Evolutionary conservation across 1,140 invertebrate genomes (phyloP), one percentile per base, ranked within the genome.

Genomic region (Drosophila quadrilineata): DNA sequence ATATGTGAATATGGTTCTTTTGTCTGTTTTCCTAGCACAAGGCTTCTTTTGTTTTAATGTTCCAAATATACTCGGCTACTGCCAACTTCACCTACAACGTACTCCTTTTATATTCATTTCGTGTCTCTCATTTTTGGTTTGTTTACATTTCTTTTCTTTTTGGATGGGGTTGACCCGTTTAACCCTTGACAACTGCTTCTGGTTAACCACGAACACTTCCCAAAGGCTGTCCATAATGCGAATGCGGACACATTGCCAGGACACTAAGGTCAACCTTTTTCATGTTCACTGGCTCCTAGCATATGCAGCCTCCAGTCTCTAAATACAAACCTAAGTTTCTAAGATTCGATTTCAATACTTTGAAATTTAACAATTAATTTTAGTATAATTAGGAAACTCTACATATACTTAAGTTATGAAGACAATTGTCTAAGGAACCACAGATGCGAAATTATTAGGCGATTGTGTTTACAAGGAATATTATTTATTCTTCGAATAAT

Each of bases 231-330:
- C 16, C 24, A 60, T 66, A 26, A n/a, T n/a, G 17, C 45, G 46
- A 57, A 35, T 62, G 40, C 49, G 59, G 69, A 84, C 76, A 82
- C 84, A 84, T 84, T 84, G 73, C 66, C 66, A 56, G 48, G 75
- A 85, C 80, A 74, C 79, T 62, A 75, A 85, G 79, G 79, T 85
- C 79, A 79, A 85, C 79, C 79, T 85, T 75, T 85, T 85, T 48
- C 74, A 54, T 85, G 79, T 85, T 84, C 75, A 85, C 85, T 79
- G 74, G 69, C 58, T 54, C n/a, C n/a, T n/a, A n/a, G n/a, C n/a
- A n/a, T n/a, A n/a, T n/a, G n/a, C 17, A 35, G 40, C 17, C 6
- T 19, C 28, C 12, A 17, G 10, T n/a, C 28, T 33, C 10, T 28
- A 46, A 40, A 50, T 71, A 29, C 3, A 19, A 52, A 54, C 54